These are phyloP conservation scores for Ciconia maguari DNA, from an alignment of 2,113 vertebrate genomes.

Conservation along the genomic window DNA sequence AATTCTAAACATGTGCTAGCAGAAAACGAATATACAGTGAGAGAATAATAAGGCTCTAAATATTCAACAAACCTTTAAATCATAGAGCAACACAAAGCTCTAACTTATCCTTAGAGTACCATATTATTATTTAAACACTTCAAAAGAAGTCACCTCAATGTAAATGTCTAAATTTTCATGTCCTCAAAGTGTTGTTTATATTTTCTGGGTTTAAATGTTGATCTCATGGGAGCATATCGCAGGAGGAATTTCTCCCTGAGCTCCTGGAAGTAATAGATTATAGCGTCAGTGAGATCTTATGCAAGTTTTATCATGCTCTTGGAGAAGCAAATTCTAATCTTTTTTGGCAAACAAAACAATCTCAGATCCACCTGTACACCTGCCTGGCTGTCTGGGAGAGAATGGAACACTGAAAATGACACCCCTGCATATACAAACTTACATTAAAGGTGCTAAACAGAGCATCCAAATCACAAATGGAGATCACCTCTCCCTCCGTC, in stretches of 20 bases:
- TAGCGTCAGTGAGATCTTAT: not conserved
- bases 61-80: not conserved
- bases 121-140: not conserved
- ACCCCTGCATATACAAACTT: fast-evolving
- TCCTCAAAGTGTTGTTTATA: not conserved
- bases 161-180: not conserved
- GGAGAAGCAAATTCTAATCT: not conserved
- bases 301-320: not conserved
- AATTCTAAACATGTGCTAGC: not conserved
- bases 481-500: not conserved
- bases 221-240: not conserved
- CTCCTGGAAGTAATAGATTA: not conserved
- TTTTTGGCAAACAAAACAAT: not conserved
- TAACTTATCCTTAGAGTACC: not conserved
- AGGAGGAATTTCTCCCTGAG: not conserved
- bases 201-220: not conserved
- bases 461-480: not conserved
- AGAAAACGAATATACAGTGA: not conserved
- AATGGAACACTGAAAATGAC: not conserved
- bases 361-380: not conserved
- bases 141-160: not conserved
- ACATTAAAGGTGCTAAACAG: not conserved
- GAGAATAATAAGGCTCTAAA: not conserved
- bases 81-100: not conserved
- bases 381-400: not conserved